Base-by-base conservation (phyloP, 30 jellyfish, hydroid and myxozoan genomes). In the Mastigias papua region DNA sequence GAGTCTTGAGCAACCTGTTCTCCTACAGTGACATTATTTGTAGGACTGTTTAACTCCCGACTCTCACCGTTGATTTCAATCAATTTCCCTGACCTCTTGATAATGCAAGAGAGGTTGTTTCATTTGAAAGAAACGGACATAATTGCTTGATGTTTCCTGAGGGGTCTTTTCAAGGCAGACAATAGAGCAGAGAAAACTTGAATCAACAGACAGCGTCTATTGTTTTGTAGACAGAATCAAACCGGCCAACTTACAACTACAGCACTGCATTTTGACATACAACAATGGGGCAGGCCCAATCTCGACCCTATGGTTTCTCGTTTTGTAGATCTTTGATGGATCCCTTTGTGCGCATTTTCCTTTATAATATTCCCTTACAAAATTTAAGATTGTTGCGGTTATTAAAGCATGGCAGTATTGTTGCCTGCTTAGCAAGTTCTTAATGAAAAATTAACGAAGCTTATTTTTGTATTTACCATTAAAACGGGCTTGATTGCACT, bases 121-220 rank as follows among this genome's bases (percentile, higher is more conserved):
- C 61, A 80, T 80, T 66, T 80, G 80, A 80, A 80, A 64, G 75
- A 75, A 85, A 64, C 88, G 94, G 80, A 85, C 76, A 34, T 63
- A 60, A 85, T 85, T 72, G 94, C 94, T 73, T 42, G 82, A 78
- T 73, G 94, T 64, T 73, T 73, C 88, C 82, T 85, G 88, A 63
- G 65, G 76, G 80, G 34, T 73, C 88, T 58, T 51, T 60, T 73
- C 84, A 85, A 85, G 71, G 32, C 48, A 61, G 86, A 85, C 94
- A 85, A 85, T 72, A 85, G 85, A 54, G 61, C 78, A 35, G 51
- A 0, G 73, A 72, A 34, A 73, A 35, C 69, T 49, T 48, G 86
- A 85, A 60, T 64, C 67, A 85, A 73, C 58, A 72, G 64, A 69
- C 72, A 63, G 82, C 84, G 86, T 64, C 94, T 62, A 70, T 85